These are phyloP conservation scores for Caretta caretta DNA, from an alignment of 2,113 vertebrate genomes.

Conservation along the genomic window DNA sequence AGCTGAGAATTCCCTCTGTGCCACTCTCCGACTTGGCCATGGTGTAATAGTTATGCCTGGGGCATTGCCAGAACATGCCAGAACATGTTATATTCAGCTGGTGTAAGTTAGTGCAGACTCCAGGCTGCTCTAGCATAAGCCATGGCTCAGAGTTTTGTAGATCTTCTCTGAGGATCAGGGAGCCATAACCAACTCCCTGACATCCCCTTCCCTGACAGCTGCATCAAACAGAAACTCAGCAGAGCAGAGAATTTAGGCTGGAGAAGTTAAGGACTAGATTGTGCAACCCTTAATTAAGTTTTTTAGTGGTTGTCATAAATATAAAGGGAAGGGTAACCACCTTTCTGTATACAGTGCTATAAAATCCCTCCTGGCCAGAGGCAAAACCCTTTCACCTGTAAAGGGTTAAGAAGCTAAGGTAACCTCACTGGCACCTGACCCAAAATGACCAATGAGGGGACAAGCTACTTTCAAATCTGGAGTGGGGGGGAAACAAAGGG, in stretches of 20 bases:
- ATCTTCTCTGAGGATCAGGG: neutral
- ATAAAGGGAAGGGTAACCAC: no score
- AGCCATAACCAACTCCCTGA: neutral
- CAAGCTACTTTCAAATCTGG: no score
- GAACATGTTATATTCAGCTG: neutral
- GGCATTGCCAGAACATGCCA: slow-evolving; percentile 33
- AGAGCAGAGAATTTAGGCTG: neutral
- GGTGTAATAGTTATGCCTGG: neutral
- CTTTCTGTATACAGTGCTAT: no score
- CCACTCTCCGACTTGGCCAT: neutral
- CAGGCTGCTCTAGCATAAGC: slow-evolving; percentile 33
- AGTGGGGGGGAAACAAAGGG: no score
- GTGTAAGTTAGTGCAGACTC: neutral
- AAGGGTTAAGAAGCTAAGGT: no score
- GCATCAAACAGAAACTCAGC: neutral
- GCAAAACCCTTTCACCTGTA: no score
- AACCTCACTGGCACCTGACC: no score
- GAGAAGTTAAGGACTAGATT: neutral
- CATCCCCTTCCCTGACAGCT: neutral
- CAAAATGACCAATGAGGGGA: no score
- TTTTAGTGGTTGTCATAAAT: neutral
- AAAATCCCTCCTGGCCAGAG: no score
- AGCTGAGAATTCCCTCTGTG: neutral
- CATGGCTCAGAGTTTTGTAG: neutral
- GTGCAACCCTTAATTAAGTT: neutral